Base-by-base conservation (phyloP, 2,113 vertebrate species). In the Theropithecus gelada region DNA sequence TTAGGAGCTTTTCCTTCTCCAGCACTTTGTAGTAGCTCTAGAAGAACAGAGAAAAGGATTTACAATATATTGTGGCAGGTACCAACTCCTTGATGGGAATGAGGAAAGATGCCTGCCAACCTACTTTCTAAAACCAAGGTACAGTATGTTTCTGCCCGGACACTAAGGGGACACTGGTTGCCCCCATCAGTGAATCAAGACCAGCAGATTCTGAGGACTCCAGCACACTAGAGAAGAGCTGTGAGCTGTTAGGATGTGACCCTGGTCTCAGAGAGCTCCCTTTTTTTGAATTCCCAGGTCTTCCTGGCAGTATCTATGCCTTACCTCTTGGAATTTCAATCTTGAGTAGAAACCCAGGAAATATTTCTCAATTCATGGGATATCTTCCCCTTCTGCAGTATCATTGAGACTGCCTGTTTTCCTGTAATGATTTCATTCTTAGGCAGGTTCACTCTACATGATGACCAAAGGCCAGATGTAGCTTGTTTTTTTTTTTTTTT, bases 1-100 rank as follows among this genome's bases (percentile, higher is more conserved):
- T 99, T 91, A 99, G 99, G 82, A 99, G 98, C 32, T 99, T 99
- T 81, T 99, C 99, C 98, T 99, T 99, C 45, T 98, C 99, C 94
- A 99, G 97, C 61, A 99, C 98, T 98, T 99, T 99, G 97, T 98
- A 99, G 97, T 99, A 99, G 40, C 98, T 98, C 98, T 99, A 96
- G 3, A 73, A 73, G 20, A 68, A 64, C 22, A 76, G 5, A 61
- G 55, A 73, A 45, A 17, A 64, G 22, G 43, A 22, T 22, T 80
- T 79, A 52, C 59, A 45, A 45, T n/a, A 95, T 18, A 61, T 66
- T 48, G 52, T 55, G 35, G 61, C 32, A n/a, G 0, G 6, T 78
- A n/a, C 83, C 73, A 66, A 10, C 38, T 68, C 25, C 72, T n/a
- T 18, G 13, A 22, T 40, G 38, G 52, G 12, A 27, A 25, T 52